phyloP scores from a whole-genome alignment of 1,140 invertebrate genomes.

The Heliothis subflexa region DNA sequence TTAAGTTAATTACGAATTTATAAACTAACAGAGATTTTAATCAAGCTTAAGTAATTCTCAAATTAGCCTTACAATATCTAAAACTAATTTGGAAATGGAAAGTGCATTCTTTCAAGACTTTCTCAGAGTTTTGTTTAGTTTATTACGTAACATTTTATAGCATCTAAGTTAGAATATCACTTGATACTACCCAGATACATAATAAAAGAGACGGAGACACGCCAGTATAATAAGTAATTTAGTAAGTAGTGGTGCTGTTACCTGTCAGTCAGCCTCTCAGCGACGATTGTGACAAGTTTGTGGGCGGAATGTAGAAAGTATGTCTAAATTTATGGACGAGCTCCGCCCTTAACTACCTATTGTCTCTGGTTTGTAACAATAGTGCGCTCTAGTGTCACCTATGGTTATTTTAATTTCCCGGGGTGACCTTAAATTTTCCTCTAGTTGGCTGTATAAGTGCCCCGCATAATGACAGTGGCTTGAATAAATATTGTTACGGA shows the following conservation, averaged over 20 bases:
- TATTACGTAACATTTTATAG: too few relatives aligned
- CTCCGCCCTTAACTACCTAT: constrained; percentile 48
- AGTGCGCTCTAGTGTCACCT: constrained; percentile 11
- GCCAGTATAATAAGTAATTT: neutral
- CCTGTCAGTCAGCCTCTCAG: constrained; percentile 43
- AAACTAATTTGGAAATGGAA: too few relatives aligned
- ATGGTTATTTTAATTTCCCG: constrained; percentile 40
- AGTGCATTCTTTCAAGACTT: too few relatives aligned
- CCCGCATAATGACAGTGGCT: constrained; percentile 3
- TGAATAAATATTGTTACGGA: constrained; percentile 27
- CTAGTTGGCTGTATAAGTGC: constrained; percentile 16
- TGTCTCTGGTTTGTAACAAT: constrained; percentile 45
- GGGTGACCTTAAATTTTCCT: constrained; percentile 29
- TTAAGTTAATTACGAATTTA: neutral
- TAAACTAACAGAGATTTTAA: too few relatives aligned
- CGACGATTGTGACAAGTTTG: constrained; percentile 41
- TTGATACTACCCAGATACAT: too few relatives aligned
- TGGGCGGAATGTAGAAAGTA: constrained; percentile 52
- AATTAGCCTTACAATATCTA: too few relatives aligned
- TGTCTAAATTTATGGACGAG: constrained; percentile 46
- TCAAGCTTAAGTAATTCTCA: too few relatives aligned
- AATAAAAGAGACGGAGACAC: neutral
- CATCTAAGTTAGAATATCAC: too few relatives aligned
- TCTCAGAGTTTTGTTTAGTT: too few relatives aligned
- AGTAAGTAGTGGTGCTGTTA: constrained; percentile 17